Evolutionary conservation across 2,113 vertebrate genomes (phyloP), one percentile per base, ranked within the genome.

Genomic region (Corythoichthys haematopterus): DNA sequence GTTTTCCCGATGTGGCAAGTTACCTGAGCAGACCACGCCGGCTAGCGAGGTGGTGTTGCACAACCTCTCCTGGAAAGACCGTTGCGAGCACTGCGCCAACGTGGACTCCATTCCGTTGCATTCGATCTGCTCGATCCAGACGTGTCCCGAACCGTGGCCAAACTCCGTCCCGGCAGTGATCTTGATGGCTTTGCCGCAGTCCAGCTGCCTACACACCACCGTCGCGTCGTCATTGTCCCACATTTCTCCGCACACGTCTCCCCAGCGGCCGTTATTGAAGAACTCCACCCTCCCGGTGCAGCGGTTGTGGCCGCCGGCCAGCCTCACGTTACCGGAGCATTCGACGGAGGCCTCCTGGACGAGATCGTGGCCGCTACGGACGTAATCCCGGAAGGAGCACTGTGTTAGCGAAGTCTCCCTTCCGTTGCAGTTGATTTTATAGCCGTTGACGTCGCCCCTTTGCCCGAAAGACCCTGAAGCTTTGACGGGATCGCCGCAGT

Each of bases 281-380:
- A 66, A 69, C 63, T 89, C 87, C 64, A 88, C 88, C 75, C 77
- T 79, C 60, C 89, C 88, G 40, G 4, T 6, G 35, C 88, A 89
- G 2, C 13, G 70, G 67, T 46, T 75, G 15, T 13, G 6, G 2
- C 87, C 89, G 55, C 20, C 52, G 0, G 16, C 3, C 69, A 90
- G 65, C 71, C 37, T 86, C n/a, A 85, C 74, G 28, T 75, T 86
- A 13, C 87, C 88, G 66, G 87, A 68, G 72, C 88, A 90, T 72
- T 57, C 7, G 5, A 90, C 69, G 10, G 48, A 43, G 14, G 74
- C 87, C 0, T 84, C 83, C 55, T 66, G 51, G n/a, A 36, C 2
- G 15, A 0, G 28, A 50, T 71, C 36, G 0, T 48, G 40, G 8
- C 59, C 48, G 47, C 28, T 70, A 33, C 37, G 70, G 4, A 1